phyloP scores from a whole-genome alignment of 2,797 vertebrate species.

The Parauchenoglanis ngamensis region DNA sequence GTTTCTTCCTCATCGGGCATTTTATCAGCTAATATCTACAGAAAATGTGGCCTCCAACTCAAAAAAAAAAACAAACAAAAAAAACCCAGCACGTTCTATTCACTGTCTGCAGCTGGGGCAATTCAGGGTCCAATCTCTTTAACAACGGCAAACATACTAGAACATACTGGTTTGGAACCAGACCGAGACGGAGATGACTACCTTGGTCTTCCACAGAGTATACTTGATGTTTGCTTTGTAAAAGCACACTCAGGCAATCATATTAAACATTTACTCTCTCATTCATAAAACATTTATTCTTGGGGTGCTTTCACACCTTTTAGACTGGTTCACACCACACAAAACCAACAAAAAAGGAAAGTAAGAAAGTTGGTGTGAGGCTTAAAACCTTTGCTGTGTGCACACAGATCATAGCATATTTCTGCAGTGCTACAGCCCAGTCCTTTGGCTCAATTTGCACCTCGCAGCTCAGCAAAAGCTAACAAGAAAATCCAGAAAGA shows the following conservation, averaged over 20 bases:
- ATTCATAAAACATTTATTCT: background rate
- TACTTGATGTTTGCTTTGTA: background rate
- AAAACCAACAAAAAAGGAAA: background rate
- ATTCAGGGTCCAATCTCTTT: background rate
- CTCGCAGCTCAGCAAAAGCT: no score
- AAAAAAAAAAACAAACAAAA: no score
- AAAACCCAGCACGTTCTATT: background rate
- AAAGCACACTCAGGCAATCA: background rate
- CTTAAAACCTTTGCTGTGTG: background rate
- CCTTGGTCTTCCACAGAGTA: background rate
- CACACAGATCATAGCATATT: background rate
- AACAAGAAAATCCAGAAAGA: no score
- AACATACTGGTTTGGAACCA: no score
- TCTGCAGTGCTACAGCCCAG: no score
- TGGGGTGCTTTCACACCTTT: background rate
- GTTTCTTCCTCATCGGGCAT: background rate
- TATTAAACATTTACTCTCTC: conserved; percentile 1
- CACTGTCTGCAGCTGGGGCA: background rate
- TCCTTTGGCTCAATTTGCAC: no score
- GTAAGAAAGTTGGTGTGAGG: no score
- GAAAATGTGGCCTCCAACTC: background rate
- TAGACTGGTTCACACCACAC: background rate
- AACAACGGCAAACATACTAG: background rate
- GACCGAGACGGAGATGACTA: background rate
- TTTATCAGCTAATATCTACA: background rate